phyloP scores from a whole-genome alignment of 2,113 vertebrate species.

The Clarias gariepinus region DNA sequence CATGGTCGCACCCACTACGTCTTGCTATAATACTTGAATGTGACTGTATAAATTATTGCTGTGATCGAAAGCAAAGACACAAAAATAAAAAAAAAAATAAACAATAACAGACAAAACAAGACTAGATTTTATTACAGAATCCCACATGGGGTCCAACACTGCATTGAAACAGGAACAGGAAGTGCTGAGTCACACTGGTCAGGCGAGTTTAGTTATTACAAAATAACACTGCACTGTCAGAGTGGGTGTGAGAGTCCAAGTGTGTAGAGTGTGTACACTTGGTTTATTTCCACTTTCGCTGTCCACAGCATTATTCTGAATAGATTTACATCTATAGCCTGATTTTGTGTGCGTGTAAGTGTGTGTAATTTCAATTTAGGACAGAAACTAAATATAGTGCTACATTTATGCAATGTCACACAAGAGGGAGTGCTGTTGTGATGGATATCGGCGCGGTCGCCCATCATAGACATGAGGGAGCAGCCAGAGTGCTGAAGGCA shows the following conservation, averaged over 20 bases:
- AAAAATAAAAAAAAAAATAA: not conserved
- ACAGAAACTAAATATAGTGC: not conserved
- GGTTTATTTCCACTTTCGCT: not conserved
- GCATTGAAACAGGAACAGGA: constrained; percentile 38
- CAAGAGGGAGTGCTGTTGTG: not conserved
- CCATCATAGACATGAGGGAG: no score
- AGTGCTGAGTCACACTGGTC: constrained; percentile 34
- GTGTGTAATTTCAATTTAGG: not conserved
- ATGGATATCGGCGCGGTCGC: no score
- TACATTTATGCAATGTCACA: no score
- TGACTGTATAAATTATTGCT: not conserved
- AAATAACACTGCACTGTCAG: not conserved
- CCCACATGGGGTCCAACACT: not conserved
- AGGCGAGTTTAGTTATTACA: constrained; percentile 7
- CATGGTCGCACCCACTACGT: not conserved
- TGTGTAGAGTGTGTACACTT: not conserved
- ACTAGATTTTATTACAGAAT: not conserved
- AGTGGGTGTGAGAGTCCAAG: not conserved
- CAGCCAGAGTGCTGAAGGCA: no score
- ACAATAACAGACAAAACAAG: not conserved
- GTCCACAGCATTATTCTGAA: not conserved
- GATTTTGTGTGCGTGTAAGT: no score
- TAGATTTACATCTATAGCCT: not conserved
- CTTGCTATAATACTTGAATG: not conserved
- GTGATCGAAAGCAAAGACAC: not conserved